These are phyloP conservation scores for Nannospalax galili DNA, from an alignment of 2,113 vertebrate genomes.

Conservation along the genomic window DNA sequence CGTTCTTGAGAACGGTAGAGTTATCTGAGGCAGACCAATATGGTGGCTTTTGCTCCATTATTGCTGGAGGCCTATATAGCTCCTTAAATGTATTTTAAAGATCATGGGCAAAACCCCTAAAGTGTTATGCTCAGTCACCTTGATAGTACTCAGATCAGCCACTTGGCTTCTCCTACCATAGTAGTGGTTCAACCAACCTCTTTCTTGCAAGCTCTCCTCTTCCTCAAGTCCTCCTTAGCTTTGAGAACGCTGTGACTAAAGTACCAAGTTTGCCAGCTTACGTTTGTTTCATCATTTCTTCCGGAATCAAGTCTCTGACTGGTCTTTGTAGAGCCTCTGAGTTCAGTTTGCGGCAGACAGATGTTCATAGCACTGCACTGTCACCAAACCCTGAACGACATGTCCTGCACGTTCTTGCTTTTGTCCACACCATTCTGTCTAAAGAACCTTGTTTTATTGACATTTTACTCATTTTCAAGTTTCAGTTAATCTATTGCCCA, in stretches of 20 bases:
- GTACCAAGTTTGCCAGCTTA: background rate
- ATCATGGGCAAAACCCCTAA: conserved; percentile 7
- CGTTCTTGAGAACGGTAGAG: background rate
- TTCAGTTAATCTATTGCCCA: background rate
- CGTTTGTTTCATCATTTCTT: background rate
- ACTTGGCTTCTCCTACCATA: background rate
- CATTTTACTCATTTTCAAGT: conserved; percentile 21
- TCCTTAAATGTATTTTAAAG: conserved; percentile 45
- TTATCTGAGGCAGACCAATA: background rate
- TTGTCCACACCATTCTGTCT: background rate
- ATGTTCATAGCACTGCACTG: background rate
- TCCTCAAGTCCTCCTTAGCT: background rate
- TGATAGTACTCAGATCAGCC: background rate
- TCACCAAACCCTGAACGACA: background rate
- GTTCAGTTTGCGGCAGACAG: background rate
- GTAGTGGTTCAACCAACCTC: background rate
- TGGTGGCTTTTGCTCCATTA: conserved; percentile 3
- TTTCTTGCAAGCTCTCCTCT: background rate
- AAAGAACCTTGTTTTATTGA: background rate
- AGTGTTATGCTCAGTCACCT: background rate
- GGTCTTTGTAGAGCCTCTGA: background rate
- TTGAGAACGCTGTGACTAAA: background rate
- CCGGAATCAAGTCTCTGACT: background rate
- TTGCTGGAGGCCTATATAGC: background rate
- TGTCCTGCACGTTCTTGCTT: background rate